Evolutionary conservation across 2,113 vertebrate species (phyloP).

Genomic region (Rhinolophus sinicus): DNA sequence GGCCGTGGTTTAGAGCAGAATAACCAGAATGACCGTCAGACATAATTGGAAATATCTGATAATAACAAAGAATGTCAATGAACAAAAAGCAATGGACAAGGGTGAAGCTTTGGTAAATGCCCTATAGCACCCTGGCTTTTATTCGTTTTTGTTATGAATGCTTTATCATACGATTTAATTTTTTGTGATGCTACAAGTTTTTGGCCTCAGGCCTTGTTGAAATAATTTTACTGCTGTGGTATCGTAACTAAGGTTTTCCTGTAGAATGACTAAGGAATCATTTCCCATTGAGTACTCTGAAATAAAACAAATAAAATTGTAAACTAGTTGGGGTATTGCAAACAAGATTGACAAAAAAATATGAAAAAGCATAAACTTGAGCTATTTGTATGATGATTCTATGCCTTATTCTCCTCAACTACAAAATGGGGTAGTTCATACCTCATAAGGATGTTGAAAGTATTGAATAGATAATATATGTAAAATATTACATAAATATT

Average conservation of each 20-base stretch:
- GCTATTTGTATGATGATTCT: neutral
- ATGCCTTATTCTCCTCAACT: neutral
- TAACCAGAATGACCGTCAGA: neutral
- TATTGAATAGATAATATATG: neutral
- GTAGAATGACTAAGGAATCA: neutral
- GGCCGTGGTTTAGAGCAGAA: neutral
- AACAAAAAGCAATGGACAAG: neutral
- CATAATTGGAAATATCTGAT: neutral
- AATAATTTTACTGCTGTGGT: neutral
- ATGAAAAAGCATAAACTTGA: neutral
- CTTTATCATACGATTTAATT: neutral
- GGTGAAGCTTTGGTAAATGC: neutral
- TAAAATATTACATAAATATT: neutral
- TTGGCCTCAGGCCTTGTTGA: neutral
- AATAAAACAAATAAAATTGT: neutral
- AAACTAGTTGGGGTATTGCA: neutral
- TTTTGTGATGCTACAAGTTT: neutral
- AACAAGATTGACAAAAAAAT: neutral
- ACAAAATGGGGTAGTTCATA: neutral
- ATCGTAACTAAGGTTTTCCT: neutral
- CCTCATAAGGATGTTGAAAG: neutral
- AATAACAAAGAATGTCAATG: neutral
- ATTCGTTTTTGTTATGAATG: neutral
- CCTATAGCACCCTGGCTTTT: neutral
- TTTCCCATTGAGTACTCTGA: neutral